These are phyloP conservation scores for Hypocryptadius cinnamomeus DNA, from an alignment of 2,113 vertebrate genomes.

Conservation along the genomic window DNA sequence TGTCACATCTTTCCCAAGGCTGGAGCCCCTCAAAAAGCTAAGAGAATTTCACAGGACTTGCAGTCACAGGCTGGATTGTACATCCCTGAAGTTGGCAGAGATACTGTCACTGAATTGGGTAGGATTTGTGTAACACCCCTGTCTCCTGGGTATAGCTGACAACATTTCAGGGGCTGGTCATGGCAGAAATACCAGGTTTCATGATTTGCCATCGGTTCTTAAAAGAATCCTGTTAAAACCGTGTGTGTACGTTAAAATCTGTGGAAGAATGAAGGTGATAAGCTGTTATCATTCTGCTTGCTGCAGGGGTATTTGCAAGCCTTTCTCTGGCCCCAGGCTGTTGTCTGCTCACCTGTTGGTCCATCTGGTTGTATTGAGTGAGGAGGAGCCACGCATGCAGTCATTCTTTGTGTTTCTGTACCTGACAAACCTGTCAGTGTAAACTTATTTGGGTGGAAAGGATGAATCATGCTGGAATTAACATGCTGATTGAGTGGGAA, in stretches of 20 bases:
- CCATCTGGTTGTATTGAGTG: not conserved
- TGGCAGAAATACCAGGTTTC: not conserved
- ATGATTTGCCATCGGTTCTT: not conserved
- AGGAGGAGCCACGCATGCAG: not conserved
- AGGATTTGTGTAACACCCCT: not conserved
- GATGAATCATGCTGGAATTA: not conserved
- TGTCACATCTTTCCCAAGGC: not conserved
- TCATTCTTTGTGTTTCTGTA: not conserved
- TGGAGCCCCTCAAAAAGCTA: not conserved
- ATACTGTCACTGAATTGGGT: not conserved
- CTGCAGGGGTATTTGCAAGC: not conserved
- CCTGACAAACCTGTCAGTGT: not conserved
- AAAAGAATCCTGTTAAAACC: not conserved
- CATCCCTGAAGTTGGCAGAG: not conserved
- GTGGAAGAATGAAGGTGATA: not conserved
- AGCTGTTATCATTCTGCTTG: not conserved
- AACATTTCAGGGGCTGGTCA: not conserved
- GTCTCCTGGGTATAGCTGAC: not conserved
- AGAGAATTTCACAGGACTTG: not conserved
- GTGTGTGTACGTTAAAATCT: not conserved
- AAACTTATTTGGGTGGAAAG: not conserved
- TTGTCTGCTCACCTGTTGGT: not conserved
- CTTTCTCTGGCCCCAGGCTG: not conserved
- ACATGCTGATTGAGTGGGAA: not conserved
- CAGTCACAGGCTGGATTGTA: not conserved